Conservation (phyloP, 2,888 invertebrate species). For the Clistopyga incitator region DNA sequence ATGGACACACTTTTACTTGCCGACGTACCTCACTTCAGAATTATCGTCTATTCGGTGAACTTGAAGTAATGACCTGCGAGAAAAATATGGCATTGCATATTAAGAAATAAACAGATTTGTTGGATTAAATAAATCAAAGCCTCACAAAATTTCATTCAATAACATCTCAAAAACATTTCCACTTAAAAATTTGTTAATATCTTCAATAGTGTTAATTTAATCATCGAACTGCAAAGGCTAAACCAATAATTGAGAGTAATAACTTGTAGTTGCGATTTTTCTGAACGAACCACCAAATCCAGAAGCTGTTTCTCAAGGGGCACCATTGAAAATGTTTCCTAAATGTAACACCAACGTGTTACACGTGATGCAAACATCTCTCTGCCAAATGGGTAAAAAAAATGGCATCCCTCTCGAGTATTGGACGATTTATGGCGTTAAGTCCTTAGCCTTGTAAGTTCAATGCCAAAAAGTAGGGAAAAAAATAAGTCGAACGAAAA, state of each 20-base stretch:
- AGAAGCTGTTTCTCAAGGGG: background rate
- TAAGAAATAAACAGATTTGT: too few relatives aligned
- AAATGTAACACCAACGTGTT: background rate
- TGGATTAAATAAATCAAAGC: too few relatives aligned
- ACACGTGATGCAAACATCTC: background rate
- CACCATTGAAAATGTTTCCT: background rate
- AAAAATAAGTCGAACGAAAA: background rate
- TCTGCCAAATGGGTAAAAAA: background rate
- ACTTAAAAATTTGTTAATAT: too few relatives aligned
- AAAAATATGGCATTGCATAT: too few relatives aligned
- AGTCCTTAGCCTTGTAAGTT: conserved; percentile 7
- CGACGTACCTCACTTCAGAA: background rate
- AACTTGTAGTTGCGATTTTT: too few relatives aligned
- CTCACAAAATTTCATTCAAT: too few relatives aligned
- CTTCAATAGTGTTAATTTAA: too few relatives aligned
- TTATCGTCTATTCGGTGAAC: background rate
- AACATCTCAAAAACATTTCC: too few relatives aligned
- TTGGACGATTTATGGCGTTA: conserved; percentile 12
- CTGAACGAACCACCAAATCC: background rate
- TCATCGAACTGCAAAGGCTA: too few relatives aligned
- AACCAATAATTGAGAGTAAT: too few relatives aligned
- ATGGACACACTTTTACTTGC: background rate
- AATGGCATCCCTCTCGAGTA: background rate
- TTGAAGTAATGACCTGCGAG: too few relatives aligned
- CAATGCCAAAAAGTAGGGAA: background rate